Base-by-base conservation (phyloP, 2,797 vertebrate species). In the Chanos chanos region DNA sequence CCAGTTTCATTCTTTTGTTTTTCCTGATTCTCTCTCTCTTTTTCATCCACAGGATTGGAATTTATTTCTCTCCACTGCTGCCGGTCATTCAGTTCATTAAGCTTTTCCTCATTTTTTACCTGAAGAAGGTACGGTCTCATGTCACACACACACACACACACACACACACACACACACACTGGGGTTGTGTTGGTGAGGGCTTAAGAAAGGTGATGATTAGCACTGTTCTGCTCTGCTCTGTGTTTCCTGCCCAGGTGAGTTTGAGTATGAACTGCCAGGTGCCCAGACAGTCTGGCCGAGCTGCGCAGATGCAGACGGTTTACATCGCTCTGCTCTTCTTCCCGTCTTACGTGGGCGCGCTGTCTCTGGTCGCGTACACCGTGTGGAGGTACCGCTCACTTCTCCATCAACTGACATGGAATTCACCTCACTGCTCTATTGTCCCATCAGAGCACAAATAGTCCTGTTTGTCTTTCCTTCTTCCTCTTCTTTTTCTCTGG, bases 21-120 rank as follows among this genome's bases (percentile, higher is more conserved):
- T 30, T 8, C 19, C 15, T 40, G 9, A 5, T n/a, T n/a, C n/a
- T n/a, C n/a, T 5, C 0, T 53, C 4, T 40, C 8, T 74, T 65
- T 56, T 73, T 36, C 72, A 22, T 12, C 64, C 27, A 0, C 48
- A 99, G 97, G 97, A 92, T 96, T 5, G 95, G 96, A 41, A 92
- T 96, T 70, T 95, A 95, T 82, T 99, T 97, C 77, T 91, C 94
- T 48, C 97, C 96, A 59, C 81, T 99, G 61, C 86, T 99, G 64
- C 96, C 97, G 16, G 83, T 83, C 68, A 94, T 99, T 64, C 96
- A 99, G 84, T 93, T 91, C 34, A 73, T 95, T 33, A 86, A 92
- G 31, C 86, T 95, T 50, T 90, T 91, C 65, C 77, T 95, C 72
- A 77, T 96, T 68, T 97, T 99, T 84, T 96, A 89, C 59, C 45